phyloP scores from a whole-genome alignment of 2,888 invertebrate species.

The Lepetodrilus schrolli region DNA sequence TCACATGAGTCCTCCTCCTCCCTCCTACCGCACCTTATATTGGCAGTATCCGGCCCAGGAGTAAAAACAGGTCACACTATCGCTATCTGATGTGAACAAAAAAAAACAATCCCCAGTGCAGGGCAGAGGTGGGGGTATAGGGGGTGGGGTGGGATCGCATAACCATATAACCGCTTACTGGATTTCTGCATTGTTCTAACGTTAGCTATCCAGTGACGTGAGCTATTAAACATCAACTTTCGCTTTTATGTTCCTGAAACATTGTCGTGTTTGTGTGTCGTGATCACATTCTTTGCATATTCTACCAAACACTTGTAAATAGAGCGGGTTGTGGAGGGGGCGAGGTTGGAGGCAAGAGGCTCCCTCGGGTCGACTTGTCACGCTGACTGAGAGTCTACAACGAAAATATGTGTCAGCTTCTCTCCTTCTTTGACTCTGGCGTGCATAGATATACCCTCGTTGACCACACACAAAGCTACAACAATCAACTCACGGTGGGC shows the following conservation, averaged over 20 bases:
- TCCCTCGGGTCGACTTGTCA: constrained; percentile 2
- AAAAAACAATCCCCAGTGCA: too few relatives aligned
- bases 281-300: background rate
- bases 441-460: background rate
- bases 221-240: too few relatives aligned
- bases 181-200: too few relatives aligned
- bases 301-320: constrained; percentile 24
- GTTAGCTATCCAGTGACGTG: too few relatives aligned
- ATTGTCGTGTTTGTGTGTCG: background rate
- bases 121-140: too few relatives aligned
- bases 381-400: background rate
- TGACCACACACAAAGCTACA: background rate
- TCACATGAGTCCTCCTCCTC: too few relatives aligned
- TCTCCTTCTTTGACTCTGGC: background rate
- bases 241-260: too few relatives aligned
- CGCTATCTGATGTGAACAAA: background rate
- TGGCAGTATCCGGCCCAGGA: constrained; percentile 22
- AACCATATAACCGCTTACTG: too few relatives aligned
- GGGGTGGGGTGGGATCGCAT: too few relatives aligned
- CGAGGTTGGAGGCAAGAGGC: background rate
- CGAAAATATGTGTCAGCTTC: constrained; percentile 14
- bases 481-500: too few relatives aligned
- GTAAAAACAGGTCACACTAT: constrained; percentile 30
- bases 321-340: background rate
- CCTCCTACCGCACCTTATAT: background rate